Evolutionary conservation across 2,888 invertebrate species (phyloP).

Genomic region (Stegophylla sp.): DNA sequence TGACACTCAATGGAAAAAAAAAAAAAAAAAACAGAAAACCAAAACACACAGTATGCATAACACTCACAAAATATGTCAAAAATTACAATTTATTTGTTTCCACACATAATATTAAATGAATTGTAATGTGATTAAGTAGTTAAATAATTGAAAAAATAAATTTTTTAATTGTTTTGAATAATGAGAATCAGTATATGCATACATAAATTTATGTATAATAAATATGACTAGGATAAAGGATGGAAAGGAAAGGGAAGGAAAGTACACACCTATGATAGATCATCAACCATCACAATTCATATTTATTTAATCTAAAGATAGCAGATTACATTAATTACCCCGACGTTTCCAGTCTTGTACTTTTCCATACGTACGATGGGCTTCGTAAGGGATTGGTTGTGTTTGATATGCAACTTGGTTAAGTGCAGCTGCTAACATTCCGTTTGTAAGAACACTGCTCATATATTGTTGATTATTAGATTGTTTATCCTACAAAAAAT

Average conservation of each 20-base stretch:
- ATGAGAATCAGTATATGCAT: slow-evolving; percentile 42
- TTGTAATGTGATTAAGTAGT: slow-evolving; percentile 37
- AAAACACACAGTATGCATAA: slow-evolving; percentile 47
- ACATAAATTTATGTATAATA: no score
- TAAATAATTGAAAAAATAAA: slow-evolving; percentile 6
- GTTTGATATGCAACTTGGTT: slow-evolving; percentile 55
- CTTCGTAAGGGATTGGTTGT: slow-evolving; percentile 49
- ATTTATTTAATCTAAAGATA: slow-evolving; percentile 43
- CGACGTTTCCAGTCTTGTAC: slow-evolving; percentile 59
- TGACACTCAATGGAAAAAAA: slow-evolving; percentile 43
- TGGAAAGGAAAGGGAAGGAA: slow-evolving; percentile 14
- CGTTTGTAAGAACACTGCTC: slow-evolving; percentile 49
- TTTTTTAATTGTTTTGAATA: slow-evolving; percentile 4
- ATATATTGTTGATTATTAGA: slow-evolving; percentile 48
- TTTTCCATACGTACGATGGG: slow-evolving; percentile 54
- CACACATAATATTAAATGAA: slow-evolving; percentile 48
- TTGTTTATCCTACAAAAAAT: slow-evolving; percentile 49
- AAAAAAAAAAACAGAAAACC: slow-evolving; percentile 24
- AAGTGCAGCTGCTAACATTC: slow-evolving; percentile 54
- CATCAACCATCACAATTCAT: slow-evolving; percentile 44
- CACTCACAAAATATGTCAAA: slow-evolving; percentile 51
- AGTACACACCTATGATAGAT: not conserved
- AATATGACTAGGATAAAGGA: slow-evolving; percentile 49
- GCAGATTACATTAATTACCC: slow-evolving; percentile 48
- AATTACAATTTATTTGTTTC: slow-evolving; percentile 48